A percentile compares a stretch with the other conserved stretches of the same genome.
Evolutionary conservation across 92 coral and sea anemone genomes (phyloP).

Genomic region (Porites cylindrica): DNA sequence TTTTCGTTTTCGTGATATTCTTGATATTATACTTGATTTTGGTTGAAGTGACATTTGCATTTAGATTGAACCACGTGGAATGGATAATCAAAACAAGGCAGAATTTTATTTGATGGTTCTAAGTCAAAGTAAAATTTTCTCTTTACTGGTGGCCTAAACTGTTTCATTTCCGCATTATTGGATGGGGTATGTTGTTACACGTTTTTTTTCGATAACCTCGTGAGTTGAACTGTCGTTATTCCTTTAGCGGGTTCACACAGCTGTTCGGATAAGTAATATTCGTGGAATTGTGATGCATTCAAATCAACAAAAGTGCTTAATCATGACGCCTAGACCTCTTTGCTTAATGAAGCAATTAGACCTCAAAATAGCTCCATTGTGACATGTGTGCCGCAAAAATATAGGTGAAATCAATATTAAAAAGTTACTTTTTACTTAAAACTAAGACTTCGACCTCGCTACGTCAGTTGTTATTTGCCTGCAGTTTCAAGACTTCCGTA

Average conservation of each 20-base stretch:
- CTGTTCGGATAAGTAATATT: constrained; percentile 28
- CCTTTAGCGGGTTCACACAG: background rate
- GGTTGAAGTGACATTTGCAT: too few species aligned
- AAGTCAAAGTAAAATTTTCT: too few species aligned
- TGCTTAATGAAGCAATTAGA: constrained; percentile 21
- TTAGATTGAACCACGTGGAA: too few species aligned
- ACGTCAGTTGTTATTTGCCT: background rate
- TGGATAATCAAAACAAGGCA: too few species aligned
- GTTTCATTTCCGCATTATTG: background rate
- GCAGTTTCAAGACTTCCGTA: background rate
- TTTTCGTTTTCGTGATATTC: constrained; percentile 7
- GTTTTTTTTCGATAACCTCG: background rate
- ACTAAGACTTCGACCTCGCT: background rate
- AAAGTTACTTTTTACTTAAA: background rate
- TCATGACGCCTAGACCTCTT: constrained; percentile 17
- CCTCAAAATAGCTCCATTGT: background rate
- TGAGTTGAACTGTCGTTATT: background rate
- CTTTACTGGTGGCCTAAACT: background rate
- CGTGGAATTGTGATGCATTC: constrained; percentile 9
- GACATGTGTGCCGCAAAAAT: background rate
- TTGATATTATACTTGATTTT: background rate
- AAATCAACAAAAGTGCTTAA: constrained; percentile 24
- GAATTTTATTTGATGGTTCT: too few species aligned
- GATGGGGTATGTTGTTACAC: background rate
- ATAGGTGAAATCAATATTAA: background rate